These are phyloP conservation scores for Drosophila littoralis DNA, from an alignment of 1,140 invertebrate species.

Conservation along the genomic window DNA sequence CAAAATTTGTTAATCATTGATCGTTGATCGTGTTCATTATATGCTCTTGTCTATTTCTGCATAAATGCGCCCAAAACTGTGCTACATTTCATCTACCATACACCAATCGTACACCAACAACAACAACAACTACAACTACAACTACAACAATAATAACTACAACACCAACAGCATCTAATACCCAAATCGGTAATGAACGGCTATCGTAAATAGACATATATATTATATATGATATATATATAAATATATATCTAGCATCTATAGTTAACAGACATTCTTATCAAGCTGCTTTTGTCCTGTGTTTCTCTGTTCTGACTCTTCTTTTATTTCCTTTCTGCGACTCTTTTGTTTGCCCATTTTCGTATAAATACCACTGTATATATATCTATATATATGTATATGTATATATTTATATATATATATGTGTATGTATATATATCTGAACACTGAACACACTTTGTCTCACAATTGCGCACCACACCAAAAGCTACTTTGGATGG, in stretches of 20 bases:
- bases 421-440: background rate
- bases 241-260: conserved; percentile 16
- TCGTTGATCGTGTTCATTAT: conserved; percentile 48
- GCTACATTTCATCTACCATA: conserved; percentile 58
- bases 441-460: conserved; percentile 35
- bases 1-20: conserved; percentile 60
- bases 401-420: conserved; percentile 13
- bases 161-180: conserved; percentile 70
- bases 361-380: background rate
- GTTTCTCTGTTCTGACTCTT: conserved; percentile 38
- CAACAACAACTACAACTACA: conserved; percentile 31
- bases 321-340: conserved; percentile 28
- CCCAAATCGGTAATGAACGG: conserved; percentile 76
- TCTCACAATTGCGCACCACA: conserved; percentile 47
- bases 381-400: conserved; percentile 3
- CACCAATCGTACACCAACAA: conserved; percentile 49
- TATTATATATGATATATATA: conserved; percentile 24
- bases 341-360: conserved; percentile 12
- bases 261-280: conserved; percentile 11
- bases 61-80: conserved; percentile 56
- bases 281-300: conserved; percentile 36
- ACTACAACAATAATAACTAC: conserved; percentile 38
- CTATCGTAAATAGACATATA: conserved; percentile 53
- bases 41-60: conserved; percentile 74
- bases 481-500: conserved; percentile 80